A percentile compares a stretch with the other conserved stretches of the same genome.
Evolutionary conservation across 1,140 invertebrate species (phyloP).

Genomic region (Drosophila orena): DNA sequence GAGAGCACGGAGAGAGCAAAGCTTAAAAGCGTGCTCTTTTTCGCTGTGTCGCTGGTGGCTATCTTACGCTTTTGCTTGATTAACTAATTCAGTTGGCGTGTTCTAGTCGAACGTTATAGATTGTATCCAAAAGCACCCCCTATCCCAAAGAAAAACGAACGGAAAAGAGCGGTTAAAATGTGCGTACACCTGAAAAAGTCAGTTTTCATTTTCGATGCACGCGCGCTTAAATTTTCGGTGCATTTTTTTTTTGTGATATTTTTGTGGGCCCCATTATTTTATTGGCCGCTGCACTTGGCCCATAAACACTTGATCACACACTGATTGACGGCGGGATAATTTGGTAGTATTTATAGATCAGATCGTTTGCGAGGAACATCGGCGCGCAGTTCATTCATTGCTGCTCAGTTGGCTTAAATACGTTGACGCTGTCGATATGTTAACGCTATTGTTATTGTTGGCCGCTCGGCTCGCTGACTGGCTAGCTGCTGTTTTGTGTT

Average conservation of each 20-base stretch:
- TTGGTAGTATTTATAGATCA: slow-evolving; percentile 44
- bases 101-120: slow-evolving; percentile 81
- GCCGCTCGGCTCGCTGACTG: neutral
- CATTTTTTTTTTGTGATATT: neutral
- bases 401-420: slow-evolving; percentile 64
- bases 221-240: slow-evolving; percentile 18
- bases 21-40: slow-evolving; percentile 5
- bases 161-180: slow-evolving; percentile 9
- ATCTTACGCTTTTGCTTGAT: slow-evolving; percentile 75
- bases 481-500: slow-evolving; percentile 50
- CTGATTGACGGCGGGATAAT: slow-evolving; percentile 45
- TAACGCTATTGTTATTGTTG: slow-evolving; percentile 42
- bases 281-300: slow-evolving; percentile 38
- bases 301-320: slow-evolving; percentile 33
- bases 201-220: slow-evolving; percentile 20
- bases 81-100: slow-evolving; percentile 84
- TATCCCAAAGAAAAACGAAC: neutral
- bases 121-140: slow-evolving; percentile 48
- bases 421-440: slow-evolving; percentile 29
- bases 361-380: neutral
- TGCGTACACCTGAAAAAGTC: slow-evolving; percentile 21
- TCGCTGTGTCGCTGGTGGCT: slow-evolving; percentile 62
- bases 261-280: neutral
- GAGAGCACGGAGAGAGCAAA: slow-evolving; percentile 11
- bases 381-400: slow-evolving; percentile 61